A percentile compares a stretch with the other conserved stretches of the same genome.
phyloP scores from a whole-genome alignment of 2,113 vertebrate species.

The Agapornis roseicollis region DNA sequence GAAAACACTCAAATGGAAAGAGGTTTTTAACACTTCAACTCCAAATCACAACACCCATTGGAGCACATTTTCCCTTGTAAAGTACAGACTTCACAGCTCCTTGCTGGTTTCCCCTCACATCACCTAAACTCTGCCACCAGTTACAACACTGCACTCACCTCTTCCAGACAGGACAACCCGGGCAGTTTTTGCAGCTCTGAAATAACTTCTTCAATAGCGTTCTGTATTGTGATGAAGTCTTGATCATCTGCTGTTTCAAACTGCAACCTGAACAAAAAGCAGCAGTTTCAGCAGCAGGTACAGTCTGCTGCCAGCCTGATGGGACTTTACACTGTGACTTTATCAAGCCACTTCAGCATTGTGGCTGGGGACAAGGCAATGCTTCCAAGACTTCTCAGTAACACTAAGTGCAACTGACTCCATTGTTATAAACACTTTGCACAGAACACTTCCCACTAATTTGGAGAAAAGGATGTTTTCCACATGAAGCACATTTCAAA shows the following conservation, averaged over 20 bases:
- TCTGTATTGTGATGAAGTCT: constrained; percentile 81
- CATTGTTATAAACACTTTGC: neutral
- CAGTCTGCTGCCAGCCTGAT: rapidly evolving
- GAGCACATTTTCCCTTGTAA: neutral
- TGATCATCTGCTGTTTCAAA: constrained; percentile 81
- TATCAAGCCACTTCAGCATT: neutral
- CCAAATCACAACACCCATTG: neutral
- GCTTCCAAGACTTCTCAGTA: neutral
- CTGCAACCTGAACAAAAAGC: constrained; percentile 69
- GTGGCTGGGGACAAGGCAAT: neutral
- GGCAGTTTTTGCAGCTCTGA: constrained; percentile 80
- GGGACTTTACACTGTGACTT: neutral
- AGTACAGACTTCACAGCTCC: neutral
- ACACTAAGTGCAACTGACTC: neutral
- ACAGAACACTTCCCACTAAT: neutral
- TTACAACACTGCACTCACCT: constrained; percentile 68
- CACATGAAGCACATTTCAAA: neutral
- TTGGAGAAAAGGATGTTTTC: neutral
- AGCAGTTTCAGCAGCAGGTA: neutral
- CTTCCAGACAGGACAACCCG: constrained; percentile 66
- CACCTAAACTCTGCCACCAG: neutral
- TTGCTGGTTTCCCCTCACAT: neutral
- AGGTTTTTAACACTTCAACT: neutral
- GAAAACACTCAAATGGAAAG: neutral
- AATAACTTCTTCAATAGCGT: constrained; percentile 82